Base-by-base conservation (phyloP, 2,113 vertebrate species). In the Oreotrochilus melanogaster region DNA sequence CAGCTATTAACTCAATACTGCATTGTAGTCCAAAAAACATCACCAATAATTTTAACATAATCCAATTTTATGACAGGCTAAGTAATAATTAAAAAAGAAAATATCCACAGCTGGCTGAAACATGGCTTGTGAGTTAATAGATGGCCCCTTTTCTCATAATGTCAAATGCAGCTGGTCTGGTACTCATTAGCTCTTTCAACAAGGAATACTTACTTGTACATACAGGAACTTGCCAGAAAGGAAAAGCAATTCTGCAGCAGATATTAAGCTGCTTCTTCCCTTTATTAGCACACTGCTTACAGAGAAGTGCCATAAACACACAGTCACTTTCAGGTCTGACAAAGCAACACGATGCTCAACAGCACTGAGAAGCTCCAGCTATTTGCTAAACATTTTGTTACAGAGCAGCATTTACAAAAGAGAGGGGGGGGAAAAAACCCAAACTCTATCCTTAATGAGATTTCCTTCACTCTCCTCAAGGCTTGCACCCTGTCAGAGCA, bases 121-220 rank as follows among this genome's bases (percentile, higher is more conserved):
- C 45, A 83, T 88, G 76, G 67, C 73, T 85, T 62, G 18, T 30
- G 66, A 90, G 85, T 79, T 89, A 93, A 86, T 90, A 93, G 87
- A 94, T 72, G 79, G 93, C 83, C 74, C 35, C 76, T 83, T 93
- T 88, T 81, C 89, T 91, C 93, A 80, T 80, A 73, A 95, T 73
- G 88, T 92, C 80, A 93, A 86, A 90, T 23, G 60, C 95, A 96
- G 91, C 91, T 94, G 95, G 89, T 91, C 94, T 94, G 95, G 76
- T 93, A 43, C 78, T 97, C 88, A 93, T 96, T 96, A 97, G 89
- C 58, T 95, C 86, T 89, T 95, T 89, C 93, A 93, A 73, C 82
- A 91, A 72, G 2, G 1, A 87, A 73, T 33, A 64, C 86, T 93
- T 78, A 72, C 48, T 89, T 92, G 72, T 78, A 93, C 54, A 73